phyloP scores from a whole-genome alignment of 2,888 invertebrate species.

The Andrena bucephala region DNA sequence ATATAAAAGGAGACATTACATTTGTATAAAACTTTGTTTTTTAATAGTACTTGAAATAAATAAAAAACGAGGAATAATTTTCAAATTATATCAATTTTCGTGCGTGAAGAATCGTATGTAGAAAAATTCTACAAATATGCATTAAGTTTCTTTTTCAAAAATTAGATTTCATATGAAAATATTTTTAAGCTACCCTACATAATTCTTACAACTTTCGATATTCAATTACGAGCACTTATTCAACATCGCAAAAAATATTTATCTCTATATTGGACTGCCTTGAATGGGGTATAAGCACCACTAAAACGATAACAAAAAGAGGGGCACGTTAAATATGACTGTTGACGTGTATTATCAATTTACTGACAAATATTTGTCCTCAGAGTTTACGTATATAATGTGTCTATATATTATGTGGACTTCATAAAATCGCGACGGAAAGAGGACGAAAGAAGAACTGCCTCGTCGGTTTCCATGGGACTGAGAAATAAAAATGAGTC shows the following conservation, averaged over 20 bases:
- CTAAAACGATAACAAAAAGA: too few species aligned
- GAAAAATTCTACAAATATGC: not conserved
- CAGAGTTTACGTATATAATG: slow-evolving; percentile 19
- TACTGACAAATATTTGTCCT: not conserved
- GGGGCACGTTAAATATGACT: not conserved
- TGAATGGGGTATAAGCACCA: too few species aligned
- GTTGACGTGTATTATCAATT: not conserved
- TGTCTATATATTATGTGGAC: not conserved
- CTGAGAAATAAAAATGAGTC: slow-evolving; percentile 82
- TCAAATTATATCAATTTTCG: too few species aligned
- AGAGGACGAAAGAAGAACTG: slow-evolving; percentile 51
- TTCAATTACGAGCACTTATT: not conserved
- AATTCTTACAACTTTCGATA: not conserved
- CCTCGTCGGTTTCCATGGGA: slow-evolving; percentile 68
- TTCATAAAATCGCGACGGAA: slow-evolving; percentile 63
- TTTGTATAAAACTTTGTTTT: too few species aligned
- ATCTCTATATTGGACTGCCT: too few species aligned
- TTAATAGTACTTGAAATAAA: too few species aligned
- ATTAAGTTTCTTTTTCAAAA: not conserved
- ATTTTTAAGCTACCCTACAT: not conserved
- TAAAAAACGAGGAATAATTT: too few species aligned
- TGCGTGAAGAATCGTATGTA: too few species aligned
- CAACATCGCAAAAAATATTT: not conserved
- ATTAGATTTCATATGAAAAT: not conserved
- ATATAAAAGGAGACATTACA: too few species aligned